A percentile compares a stretch with the other conserved stretches of the same genome.
Evolutionary conservation across 1,140 invertebrate genomes (phyloP).

Genomic region (Idris sp.): DNA sequence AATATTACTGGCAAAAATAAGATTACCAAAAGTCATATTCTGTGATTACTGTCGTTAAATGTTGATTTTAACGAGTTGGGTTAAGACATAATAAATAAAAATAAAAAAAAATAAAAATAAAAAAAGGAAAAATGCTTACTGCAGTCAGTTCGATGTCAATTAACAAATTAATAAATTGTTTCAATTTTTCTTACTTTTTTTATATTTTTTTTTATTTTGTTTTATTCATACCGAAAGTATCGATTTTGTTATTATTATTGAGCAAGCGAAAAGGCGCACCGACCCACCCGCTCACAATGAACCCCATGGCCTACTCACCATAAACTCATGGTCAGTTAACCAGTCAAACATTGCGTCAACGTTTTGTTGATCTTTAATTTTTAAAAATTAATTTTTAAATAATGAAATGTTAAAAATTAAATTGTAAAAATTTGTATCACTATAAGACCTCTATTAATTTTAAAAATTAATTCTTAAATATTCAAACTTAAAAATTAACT

Average conservation of each 20-base stretch:
- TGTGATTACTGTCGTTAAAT: conserved; percentile 5
- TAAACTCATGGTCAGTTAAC: conserved; percentile 50
- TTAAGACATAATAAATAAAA: too few relatives aligned
- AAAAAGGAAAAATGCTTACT: too few relatives aligned
- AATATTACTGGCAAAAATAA: conserved; percentile 7
- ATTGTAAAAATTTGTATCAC: too few relatives aligned
- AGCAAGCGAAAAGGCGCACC: conserved; percentile 72
- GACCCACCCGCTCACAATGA: conserved; percentile 72
- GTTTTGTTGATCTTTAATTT: too few relatives aligned
- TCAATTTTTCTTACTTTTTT: conserved; percentile 6
- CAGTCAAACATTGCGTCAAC: conserved; percentile 45
- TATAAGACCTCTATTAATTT: too few relatives aligned
- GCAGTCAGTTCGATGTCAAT: conserved; percentile 16
- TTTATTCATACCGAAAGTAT: conserved; percentile 45
- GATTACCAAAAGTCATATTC: neutral
- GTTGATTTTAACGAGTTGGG: too few relatives aligned
- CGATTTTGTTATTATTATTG: conserved; percentile 40
- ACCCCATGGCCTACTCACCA: conserved; percentile 74
- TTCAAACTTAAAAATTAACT: too few relatives aligned
- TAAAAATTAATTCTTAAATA: too few relatives aligned
- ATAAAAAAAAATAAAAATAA: too few relatives aligned
- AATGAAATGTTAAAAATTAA: neutral
- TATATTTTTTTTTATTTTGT: conserved; percentile 6
- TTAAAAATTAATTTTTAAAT: too few relatives aligned
- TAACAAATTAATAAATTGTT: conserved; percentile 24